Percentiles rank a stretch among this genome's conserved stretches.
Evolutionary conservation across 2,888 invertebrate species (phyloP).

Genomic region (Calliopum simillimum): DNA sequence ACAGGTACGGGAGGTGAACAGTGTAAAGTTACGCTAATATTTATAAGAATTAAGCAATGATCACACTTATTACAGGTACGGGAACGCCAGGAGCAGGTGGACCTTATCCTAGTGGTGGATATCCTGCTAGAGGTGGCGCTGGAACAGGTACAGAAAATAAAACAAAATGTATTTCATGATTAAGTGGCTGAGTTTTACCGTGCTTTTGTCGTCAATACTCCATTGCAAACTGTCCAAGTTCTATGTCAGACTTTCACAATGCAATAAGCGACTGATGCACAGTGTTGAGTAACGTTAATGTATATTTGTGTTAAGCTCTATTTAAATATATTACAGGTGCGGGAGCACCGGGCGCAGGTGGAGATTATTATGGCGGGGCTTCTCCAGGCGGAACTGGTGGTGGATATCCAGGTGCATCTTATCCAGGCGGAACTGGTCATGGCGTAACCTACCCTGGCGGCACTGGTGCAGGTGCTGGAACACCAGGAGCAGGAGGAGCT

Average conservation of each 20-base stretch:
- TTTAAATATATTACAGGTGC: no score
- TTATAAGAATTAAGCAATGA: no score
- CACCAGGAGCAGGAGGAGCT: conserved; percentile 19
- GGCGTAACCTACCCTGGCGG: conserved; percentile 35
- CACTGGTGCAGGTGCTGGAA: conserved; percentile 29
- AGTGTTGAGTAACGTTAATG: no score
- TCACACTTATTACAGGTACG: no score
- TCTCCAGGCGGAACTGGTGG: conserved; percentile 30
- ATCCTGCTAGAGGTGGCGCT: conserved; percentile 14
- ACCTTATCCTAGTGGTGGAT: background rate
- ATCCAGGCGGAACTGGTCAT: conserved; percentile 36
- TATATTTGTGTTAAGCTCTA: no score
- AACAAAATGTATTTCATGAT: no score
- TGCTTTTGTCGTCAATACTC: no score
- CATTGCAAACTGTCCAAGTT: no score
- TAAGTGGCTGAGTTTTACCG: no score
- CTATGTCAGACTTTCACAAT: no score
- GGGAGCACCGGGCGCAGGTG: conserved; percentile 18
- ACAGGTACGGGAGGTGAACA: conserved; percentile 14
- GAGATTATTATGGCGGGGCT: conserved; percentile 19
- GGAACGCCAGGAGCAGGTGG: conserved; percentile 5
- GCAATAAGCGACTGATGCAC: no score
- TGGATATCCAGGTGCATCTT: conserved; percentile 10
- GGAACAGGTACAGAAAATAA: conserved; percentile 23
- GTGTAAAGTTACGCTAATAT: conserved; percentile 27